These are phyloP conservation scores for Trachythela sp. DNA, from an alignment of 64 coral and sea anemone genomes.

Conservation along the genomic window DNA sequence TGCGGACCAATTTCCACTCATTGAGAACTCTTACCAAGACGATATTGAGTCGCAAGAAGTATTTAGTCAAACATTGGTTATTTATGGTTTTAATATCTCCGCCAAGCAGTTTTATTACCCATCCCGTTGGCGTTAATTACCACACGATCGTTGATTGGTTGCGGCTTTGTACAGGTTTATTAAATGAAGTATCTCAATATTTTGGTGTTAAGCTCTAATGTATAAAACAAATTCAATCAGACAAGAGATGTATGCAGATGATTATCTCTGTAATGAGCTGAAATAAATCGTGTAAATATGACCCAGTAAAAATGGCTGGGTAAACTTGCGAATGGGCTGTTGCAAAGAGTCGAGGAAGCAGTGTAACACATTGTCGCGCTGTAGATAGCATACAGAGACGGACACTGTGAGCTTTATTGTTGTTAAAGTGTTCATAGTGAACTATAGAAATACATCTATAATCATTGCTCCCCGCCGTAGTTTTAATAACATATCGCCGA, in stretches of 20 bases:
- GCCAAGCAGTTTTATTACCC: constrained; percentile 27
- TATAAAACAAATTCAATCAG: constrained; percentile 32
- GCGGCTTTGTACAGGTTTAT: constrained; percentile 24
- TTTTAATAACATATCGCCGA: constrained; percentile 29
- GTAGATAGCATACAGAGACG: not conserved
- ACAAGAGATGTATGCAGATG: constrained; percentile 26
- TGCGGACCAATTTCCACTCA: not conserved
- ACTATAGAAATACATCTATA: constrained; percentile 16
- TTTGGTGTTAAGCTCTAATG: constrained; percentile 30
- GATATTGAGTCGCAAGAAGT: constrained; percentile 14
- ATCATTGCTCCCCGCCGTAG: constrained; percentile 28
- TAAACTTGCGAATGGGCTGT: not conserved
- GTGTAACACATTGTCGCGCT: not conserved
- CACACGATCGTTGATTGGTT: constrained; percentile 7
- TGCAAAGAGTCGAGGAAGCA: not conserved
- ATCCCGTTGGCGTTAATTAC: constrained; percentile 31
- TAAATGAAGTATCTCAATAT: constrained; percentile 28
- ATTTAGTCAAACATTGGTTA: constrained; percentile 28
- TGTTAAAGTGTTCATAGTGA: not conserved
- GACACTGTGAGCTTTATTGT: not conserved
- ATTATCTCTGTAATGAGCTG: constrained; percentile 32
- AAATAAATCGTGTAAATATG: constrained; percentile 31
- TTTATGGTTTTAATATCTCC: constrained; percentile 33
- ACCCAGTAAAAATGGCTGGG: not conserved
- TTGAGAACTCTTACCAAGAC: not conserved